Base-by-base conservation (phyloP, 2,113 vertebrate species). In the Pantherophis guttatus region DNA sequence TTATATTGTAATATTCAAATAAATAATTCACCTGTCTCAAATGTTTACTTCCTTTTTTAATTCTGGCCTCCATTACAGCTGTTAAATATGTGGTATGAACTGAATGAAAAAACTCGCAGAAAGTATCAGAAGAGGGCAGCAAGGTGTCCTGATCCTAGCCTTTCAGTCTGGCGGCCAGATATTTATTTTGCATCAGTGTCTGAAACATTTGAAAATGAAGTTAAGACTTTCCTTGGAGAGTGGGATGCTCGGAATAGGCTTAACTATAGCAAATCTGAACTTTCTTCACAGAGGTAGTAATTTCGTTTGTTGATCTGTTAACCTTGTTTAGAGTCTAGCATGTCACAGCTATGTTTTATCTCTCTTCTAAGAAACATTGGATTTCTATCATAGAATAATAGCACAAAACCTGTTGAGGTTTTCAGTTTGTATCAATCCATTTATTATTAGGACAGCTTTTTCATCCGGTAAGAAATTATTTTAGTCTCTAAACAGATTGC, bases 141-240 rank as follows among this genome's bases (percentile, higher is more conserved):
- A 7, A 98, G 92, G 29, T 99, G 99, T 95, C 99, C 99, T 0
- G 99, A 99, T 94, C 99, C 99, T 1, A 98, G 98, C 52, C 96
- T 99, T 62, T 95, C 98, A 5, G 0, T 98, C 65, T 97, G 98
- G 58, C 98, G 98, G 26, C 99, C 99, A 0, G 99, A 99, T 91
- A 96, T 98, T 91, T 97, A 98, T 52, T 99, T 99, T 53, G 98
- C 98, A 0, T 99, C 99, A 0, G 98, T 99, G 8, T 99, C 99
- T 0, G 99, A 99, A 97, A 98, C 97, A 0, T 99, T 99, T 95
- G 97, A 99, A 58, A 93, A 57, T 85, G 98, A 98, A 95, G 97
- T 99, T 0, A 97, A 98, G 70, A 96, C 97, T 58, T 99, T 98
- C 90, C 95, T 98, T 88, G 90, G 75, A 0, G 96, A 96, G 86